Percentiles rank a stretch among this genome's conserved stretches.
These are phyloP conservation scores for Haliclona indistincta DNA, from an alignment of 37 sponge, comb jelly and placozoan genomes.

Conservation along the genomic window DNA sequence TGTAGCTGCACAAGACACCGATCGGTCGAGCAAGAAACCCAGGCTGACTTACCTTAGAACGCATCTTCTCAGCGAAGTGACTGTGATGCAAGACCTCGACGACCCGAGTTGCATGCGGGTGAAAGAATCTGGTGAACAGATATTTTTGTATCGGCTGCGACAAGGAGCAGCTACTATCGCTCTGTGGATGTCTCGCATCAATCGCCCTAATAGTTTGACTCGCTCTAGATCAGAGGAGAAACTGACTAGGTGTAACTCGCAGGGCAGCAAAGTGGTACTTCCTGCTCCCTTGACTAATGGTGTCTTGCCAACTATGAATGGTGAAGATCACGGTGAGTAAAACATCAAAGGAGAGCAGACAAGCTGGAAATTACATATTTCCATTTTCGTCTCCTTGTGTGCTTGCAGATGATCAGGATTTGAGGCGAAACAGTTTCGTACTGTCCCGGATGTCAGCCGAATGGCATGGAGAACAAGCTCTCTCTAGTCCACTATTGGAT, in stretches of 20 bases:
- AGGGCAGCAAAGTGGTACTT: no score
- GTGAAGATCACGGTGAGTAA: no score
- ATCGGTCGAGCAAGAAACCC: neutral
- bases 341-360: no score
- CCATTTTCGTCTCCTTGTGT: no score
- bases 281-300: no score
- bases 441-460: neutral
- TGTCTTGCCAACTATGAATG: no score
- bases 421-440: neutral
- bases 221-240: no score
- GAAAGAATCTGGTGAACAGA: neutral
- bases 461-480: slow-evolving; percentile 3
- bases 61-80: neutral
- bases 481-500: no score
- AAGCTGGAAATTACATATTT: no score
- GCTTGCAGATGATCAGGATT: no score
- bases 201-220: neutral
- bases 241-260: no score
- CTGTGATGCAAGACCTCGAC: neutral
- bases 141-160: neutral
- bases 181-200: neutral
- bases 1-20: neutral
- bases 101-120: neutral
- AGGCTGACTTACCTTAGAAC: neutral
- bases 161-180: neutral